phyloP scores from a whole-genome alignment of 1,140 invertebrate genomes.

The Scylla paramamosain region DNA sequence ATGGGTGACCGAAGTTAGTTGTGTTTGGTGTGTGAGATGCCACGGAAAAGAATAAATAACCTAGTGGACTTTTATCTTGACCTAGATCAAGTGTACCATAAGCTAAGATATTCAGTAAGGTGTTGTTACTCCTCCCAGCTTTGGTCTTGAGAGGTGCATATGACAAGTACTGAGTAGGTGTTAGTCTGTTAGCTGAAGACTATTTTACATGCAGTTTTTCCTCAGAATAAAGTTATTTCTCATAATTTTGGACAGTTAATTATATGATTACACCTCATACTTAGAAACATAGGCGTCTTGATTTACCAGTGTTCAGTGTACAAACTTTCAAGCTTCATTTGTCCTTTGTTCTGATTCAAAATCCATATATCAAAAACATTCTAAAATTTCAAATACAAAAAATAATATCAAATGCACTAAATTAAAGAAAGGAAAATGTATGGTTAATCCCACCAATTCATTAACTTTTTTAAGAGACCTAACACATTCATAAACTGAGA shows the following conservation, averaged over 20 bases:
- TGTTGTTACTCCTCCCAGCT: not conserved
- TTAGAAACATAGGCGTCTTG: too few species aligned
- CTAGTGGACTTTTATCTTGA: slow-evolving; percentile 14
- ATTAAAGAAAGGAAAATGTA: too few species aligned
- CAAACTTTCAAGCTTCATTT: too few species aligned
- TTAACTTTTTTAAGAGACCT: too few species aligned
- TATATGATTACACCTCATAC: not conserved
- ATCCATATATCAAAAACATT: too few species aligned
- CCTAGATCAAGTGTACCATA: not conserved
- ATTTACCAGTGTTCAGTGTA: too few species aligned
- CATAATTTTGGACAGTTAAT: slow-evolving; percentile 26
- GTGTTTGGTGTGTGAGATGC: slow-evolving; percentile 10
- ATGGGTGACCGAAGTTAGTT: not conserved
- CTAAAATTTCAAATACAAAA: too few species aligned
- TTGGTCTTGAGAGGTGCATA: not conserved
- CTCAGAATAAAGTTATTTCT: slow-evolving; percentile 57
- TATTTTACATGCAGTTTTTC: slow-evolving; percentile 66
- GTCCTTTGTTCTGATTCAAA: too few species aligned
- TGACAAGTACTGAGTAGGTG: not conserved
- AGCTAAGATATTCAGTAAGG: not conserved
- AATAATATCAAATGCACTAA: too few species aligned
- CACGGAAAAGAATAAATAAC: not conserved
- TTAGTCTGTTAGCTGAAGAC: slow-evolving; percentile 39
- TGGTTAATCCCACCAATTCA: too few species aligned
- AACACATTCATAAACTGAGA: too few species aligned